Evolutionary conservation across 2,113 vertebrate genomes (phyloP), one percentile per base, ranked within the genome.

Genomic region (Hemichromis elongatus): DNA sequence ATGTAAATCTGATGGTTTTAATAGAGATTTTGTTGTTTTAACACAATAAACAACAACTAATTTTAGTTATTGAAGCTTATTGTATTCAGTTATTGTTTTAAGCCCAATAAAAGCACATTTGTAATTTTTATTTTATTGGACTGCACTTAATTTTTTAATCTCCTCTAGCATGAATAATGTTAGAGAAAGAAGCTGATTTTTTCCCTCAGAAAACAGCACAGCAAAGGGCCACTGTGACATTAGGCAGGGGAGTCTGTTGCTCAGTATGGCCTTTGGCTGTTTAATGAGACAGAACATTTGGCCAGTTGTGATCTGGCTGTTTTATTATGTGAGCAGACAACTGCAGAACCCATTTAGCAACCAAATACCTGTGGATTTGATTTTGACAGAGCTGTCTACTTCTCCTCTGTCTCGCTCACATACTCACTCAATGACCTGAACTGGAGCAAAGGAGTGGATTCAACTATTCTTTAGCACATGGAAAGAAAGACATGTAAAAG

Each of bases 281-380:
- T 90, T 91, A 94, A 92, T 88, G 91, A 86, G 77, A 89, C n/a
- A 73, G 66, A 92, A 86, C 91, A 83, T 89, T 90, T 91, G 87
- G 81, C 84, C 91, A 79, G 30, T 87, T 91, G 59, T 88, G 88
- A 88, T 89, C 82, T 66, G 77, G 85, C 86, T 89, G 80, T 86
- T 93, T 90, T 84, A 81, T 89, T 87, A 89, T 91, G 83, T 90
- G 77, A 92, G 83, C 85, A 83, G 83, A 89, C 82, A 79, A 89
- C 59, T 88, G 85, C 79, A 80, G 82, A 88, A 73, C 47, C 77
- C 85, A 91, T 90, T 90, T 70, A 91, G 87, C 79, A 85, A 88
- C 86, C 89, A 93, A 92, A 88, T 80, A 92, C 87, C 82, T 92
- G 89, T 79, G 88, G 80, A 79, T 93, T 86, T 87, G 66, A 86